Evolutionary conservation across 2,797 vertebrate genomes (phyloP), one percentile per base, ranked within the genome.

Genomic region (Chiroxiphia lanceolata): DNA sequence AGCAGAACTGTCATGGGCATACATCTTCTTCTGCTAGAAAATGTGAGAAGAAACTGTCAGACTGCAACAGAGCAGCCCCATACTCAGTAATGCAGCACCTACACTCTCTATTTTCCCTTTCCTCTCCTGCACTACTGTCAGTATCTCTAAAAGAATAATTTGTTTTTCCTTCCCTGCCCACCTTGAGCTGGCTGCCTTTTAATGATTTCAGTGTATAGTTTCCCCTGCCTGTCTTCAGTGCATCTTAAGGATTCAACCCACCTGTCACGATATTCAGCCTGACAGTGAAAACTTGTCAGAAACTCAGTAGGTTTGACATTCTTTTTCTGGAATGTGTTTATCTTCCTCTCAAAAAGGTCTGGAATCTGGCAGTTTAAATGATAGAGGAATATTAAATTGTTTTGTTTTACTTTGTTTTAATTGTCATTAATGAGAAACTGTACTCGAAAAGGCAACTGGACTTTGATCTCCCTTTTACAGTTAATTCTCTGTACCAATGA

Each of bases 271-370:
- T 61, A 57, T 68, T 91, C 83, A 93, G 47, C 67, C 83, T 31
- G 44, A 91, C 65, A 91, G 76, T 69, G 90, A 95, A 89, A 91
- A 78, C 36, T 48, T 86, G 50, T 50, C 84, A 95, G 72, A 93
- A 92, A 57, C 67, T 79, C 61, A 61, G 59, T 56, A 86, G 45
- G 47, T 83, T 45, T 91, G 38, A 93, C 65, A 38, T 91, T 75
- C 34, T 71, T 85, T 80, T 89, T 93, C 63, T 84, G 54, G 12
- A 45, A 65, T 48, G 26, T 89, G 36, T 87, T 89, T 89, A 89
- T 83, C 44, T 83, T 53, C 38, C 6, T 88, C 77, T 83, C 79
- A 56, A 50, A 93, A 95, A 77, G 56, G 13, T 16, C 26, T 89
- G 75, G 65, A 79, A 85, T 69, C 61, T 78, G 34, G 48, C 33